Evolutionary conservation across 2,113 vertebrate genomes (phyloP), one percentile per base, ranked within the genome.

Genomic region (Phoxinus phoxinus): DNA sequence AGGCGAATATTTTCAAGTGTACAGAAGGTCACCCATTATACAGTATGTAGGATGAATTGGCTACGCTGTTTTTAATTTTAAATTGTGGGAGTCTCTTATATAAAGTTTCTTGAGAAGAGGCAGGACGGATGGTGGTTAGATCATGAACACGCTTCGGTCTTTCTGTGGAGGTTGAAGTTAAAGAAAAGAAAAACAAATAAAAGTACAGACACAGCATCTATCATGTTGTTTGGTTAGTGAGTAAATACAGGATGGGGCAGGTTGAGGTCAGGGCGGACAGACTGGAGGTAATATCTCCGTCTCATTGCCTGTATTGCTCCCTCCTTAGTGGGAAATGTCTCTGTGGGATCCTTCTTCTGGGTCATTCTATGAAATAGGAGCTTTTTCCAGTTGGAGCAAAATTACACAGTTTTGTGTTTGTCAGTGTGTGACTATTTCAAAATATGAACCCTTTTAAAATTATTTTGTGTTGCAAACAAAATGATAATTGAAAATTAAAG

Each of bases 141-240:
- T 77, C 46, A 78, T 78, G 41, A 63, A 41, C 17, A 69, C 27
- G 4, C 71, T 63, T 37, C 75, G 81, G 89, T 90, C 86, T 84
- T 86, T 32, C 89, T 90, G 81, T 92, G 90, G 89, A 90, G 90
- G 89, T 90, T 90, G 91, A 93, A 89, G 90, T 93, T 88, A 89
- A 90, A 86, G 89, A 90, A 89, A 91, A 93, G 85, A 89, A 92
- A 94, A 93, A 93, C 90, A 92, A 93, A 93, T 92, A 92, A 89
- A 93, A 92, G 90, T 91, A 91, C 91, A 93, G 90, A 91, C 88
- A 87, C 92, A 92, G 88, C 93, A 94, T 94, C 92, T 92, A 93
- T 94, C 93, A 94, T 91, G 87, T 89, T 89, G 86, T 91, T 87
- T 90, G 91, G 92, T 90, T 92, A 89, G 91, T 93, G 90, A 90